Conservation (phyloP, 2,113 vertebrate species). For the Gallinago jamesoni region DNA sequence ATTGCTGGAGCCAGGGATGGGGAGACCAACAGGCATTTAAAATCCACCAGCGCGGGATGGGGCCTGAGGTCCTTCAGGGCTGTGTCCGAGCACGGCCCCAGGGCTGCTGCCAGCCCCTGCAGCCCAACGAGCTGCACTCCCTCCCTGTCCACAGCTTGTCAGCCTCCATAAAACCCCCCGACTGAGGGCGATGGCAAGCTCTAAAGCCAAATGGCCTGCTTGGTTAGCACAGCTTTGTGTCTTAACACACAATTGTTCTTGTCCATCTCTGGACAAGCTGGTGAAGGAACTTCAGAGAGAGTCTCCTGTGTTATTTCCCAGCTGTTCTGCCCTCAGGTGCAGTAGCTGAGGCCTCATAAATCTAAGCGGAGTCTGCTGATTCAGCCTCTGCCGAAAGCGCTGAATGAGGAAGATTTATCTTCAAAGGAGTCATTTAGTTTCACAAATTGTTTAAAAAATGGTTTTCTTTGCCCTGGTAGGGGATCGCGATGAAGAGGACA, state of each 20-base stretch:
- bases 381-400: background rate
- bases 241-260: background rate
- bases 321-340: background rate
- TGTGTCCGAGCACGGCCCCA: background rate
- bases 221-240: background rate
- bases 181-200: background rate
- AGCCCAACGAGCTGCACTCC: background rate
- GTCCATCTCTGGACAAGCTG: background rate
- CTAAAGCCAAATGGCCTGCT: background rate
- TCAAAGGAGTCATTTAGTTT: background rate
- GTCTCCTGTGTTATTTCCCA: background rate
- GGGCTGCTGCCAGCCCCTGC: background rate
- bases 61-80: background rate
- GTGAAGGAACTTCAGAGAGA: background rate
- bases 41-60: rapidly evolving
- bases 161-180: background rate
- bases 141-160: background rate
- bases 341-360: background rate
- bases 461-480: slow-evolving; percentile 30
- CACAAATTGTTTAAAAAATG: background rate
- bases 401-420: background rate
- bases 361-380: background rate
- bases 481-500: slow-evolving; percentile 71
- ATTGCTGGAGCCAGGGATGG: rapidly evolving
- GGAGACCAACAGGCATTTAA: background rate